Conservation (phyloP, 2,113 vertebrate species). For the Cottus gobio region DNA sequence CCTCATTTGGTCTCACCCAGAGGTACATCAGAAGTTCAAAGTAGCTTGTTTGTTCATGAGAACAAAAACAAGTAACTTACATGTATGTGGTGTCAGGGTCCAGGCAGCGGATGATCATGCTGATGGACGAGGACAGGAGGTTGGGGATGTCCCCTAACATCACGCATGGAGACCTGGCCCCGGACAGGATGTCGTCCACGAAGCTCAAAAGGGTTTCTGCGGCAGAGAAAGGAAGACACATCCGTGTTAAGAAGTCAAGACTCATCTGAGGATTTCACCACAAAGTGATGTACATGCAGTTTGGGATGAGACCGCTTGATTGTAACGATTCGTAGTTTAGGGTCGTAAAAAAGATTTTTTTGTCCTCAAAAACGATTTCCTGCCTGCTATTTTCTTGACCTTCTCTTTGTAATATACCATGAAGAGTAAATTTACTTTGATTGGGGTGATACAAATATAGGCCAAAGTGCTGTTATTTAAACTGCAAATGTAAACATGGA, state of each 20-base stretch:
- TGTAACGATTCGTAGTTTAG: not conserved
- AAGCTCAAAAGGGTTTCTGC: conserved; percentile 96
- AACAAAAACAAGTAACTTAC: conserved; percentile 81
- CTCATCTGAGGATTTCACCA: not conserved
- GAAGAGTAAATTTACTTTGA: not conserved
- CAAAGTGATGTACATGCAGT: not conserved
- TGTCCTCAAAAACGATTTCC: not conserved
- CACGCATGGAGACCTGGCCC: conserved; percentile 95
- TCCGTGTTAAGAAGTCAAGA: not conserved
- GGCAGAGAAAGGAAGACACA: conserved; percentile 15
- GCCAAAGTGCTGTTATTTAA: not conserved
- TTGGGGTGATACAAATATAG: not conserved
- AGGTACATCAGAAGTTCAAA: not conserved
- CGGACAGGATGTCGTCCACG: conserved; percentile 96
- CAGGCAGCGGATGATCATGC: conserved; percentile 94
- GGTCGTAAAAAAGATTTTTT: not conserved
- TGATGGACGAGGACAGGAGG: conserved; percentile 91
- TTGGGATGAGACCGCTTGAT: not conserved
- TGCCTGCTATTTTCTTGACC: not conserved
- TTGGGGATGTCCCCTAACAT: conserved; percentile 96
- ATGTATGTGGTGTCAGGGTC: conserved; percentile 96
- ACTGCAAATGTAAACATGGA: not conserved
- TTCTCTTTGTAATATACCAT: not conserved
- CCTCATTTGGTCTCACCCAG: too few species aligned
- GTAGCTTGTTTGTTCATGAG: not conserved